phyloP scores from a whole-genome alignment of 2,888 invertebrate genomes.

The Papilio demoleus region DNA sequence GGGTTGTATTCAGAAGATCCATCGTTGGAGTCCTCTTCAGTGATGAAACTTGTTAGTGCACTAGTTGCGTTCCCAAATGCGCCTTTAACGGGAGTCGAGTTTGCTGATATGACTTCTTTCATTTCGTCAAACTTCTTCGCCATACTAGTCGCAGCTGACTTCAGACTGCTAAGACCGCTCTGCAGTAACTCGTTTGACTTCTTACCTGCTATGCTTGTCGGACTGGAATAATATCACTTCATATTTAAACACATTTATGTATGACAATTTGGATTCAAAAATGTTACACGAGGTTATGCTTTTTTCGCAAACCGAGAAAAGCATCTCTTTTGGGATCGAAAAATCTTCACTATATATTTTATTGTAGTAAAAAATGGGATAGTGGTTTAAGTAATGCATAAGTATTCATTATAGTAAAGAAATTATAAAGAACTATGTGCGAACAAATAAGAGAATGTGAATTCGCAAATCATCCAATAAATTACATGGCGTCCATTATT shows the following conservation, averaged over 20 bases:
- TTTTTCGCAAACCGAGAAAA: no score
- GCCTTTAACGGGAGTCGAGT: slow-evolving; percentile 92
- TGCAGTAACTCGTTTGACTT: slow-evolving; percentile 94
- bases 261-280: no score
- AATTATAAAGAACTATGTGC: no score
- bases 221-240: slow-evolving; percentile 79
- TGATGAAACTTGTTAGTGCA: slow-evolving; percentile 68
- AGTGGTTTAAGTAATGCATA: no score
- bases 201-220: slow-evolving; percentile 92
- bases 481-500: not conserved
- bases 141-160: slow-evolving; percentile 92
- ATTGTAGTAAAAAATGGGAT: no score
- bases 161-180: slow-evolving; percentile 93
- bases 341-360: no score
- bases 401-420: no score
- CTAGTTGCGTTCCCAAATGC: slow-evolving; percentile 77
- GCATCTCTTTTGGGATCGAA: no score
- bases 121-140: slow-evolving; percentile 96
- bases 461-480: not conserved
- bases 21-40: slow-evolving; percentile 74
- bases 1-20: slow-evolving; percentile 77
- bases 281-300: no score
- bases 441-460: not conserved
- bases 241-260: no score
- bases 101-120: slow-evolving; percentile 94